These are phyloP conservation scores for Gryon sp. DNA, from an alignment of 1,140 invertebrate species.

Conservation along the genomic window DNA sequence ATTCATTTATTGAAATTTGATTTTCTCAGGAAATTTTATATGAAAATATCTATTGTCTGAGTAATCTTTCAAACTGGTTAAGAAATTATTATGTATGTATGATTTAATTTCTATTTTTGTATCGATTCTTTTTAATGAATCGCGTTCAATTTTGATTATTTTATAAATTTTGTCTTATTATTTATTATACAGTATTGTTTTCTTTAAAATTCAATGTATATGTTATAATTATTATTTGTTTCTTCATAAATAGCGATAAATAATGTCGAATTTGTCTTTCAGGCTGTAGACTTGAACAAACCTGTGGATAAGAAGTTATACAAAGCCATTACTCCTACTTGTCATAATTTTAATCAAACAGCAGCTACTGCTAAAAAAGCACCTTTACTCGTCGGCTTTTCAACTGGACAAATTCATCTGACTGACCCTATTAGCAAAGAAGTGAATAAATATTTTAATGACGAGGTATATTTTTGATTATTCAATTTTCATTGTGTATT, in stretches of 20 bases:
- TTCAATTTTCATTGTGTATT: too few relatives aligned
- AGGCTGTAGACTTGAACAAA: constrained; percentile 96
- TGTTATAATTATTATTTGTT: too few relatives aligned
- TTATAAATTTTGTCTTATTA: constrained; percentile 4
- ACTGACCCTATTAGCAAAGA: constrained; percentile 98
- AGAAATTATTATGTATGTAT: constrained; percentile 63
- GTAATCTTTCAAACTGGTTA: constrained; percentile 58
- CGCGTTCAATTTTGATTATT: too few relatives aligned
- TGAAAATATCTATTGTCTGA: constrained; percentile 59
- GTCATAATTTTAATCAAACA: constrained; percentile 97
- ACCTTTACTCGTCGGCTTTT: constrained; percentile 96
- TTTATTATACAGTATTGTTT: too few relatives aligned
- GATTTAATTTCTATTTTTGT: constrained; percentile 23
- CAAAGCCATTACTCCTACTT: constrained; percentile 99
- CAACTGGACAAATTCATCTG: constrained; percentile 97
- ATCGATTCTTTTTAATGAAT: too few relatives aligned
- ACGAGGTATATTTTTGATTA: constrained; percentile 89
- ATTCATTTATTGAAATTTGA: constrained; percentile 39
- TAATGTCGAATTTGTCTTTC: constrained; percentile 54
- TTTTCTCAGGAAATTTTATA: constrained; percentile 50
- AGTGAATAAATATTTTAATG: constrained; percentile 97
- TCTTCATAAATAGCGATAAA: too few relatives aligned
- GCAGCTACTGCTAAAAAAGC: constrained; percentile 90
- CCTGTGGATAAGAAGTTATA: constrained; percentile 98
- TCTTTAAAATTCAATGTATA: not conserved